Percentiles rank a stretch among this genome's conserved stretches.
These are phyloP conservation scores for Aphyosemion australe DNA, from an alignment of 2,113 vertebrate genomes.

Conservation along the genomic window DNA sequence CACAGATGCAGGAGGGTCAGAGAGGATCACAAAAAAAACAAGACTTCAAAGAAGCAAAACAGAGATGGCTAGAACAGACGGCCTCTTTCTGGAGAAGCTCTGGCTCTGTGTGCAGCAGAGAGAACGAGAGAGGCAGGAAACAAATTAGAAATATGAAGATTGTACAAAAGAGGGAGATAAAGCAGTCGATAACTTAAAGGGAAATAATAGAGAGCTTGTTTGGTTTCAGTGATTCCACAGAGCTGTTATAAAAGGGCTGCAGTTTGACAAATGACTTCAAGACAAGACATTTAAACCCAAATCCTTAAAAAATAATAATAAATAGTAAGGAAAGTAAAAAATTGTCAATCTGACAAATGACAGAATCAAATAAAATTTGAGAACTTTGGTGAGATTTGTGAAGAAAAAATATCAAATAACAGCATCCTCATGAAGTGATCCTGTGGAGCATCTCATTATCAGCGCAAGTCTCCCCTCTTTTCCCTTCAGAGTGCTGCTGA, in stretches of 20 bases:
- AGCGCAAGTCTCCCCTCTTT: not conserved
- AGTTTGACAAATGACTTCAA: conserved; percentile 63
- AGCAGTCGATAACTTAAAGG: conserved; percentile 58
- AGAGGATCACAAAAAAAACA: conserved; percentile 48
- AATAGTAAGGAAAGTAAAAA: not conserved
- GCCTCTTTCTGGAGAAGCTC: conserved; percentile 48
- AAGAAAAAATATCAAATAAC: conserved; percentile 8
- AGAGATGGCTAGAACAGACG: conserved; percentile 54
- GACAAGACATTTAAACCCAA: conserved; percentile 57
- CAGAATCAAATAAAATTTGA: not conserved
- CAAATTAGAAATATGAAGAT: conserved; percentile 56
- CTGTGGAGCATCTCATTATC: conserved; percentile 31
- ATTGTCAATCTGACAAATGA: not conserved
- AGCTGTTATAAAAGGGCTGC: conserved; percentile 59
- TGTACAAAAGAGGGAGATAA: conserved; percentile 44
- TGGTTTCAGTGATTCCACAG: conserved; percentile 54
- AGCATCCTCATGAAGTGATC: not conserved
- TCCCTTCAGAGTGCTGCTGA: conserved; percentile 59
- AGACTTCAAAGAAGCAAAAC: conserved; percentile 54
- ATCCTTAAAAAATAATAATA: conserved; percentile 17
- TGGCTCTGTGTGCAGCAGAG: conserved; percentile 46
- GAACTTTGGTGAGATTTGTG: not conserved
- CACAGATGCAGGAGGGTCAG: conserved; percentile 24
- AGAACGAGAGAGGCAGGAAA: conserved; percentile 50
- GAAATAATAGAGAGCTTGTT: conserved; percentile 55